Evolutionary conservation across 2,797 vertebrate species (phyloP).

Genomic region (Channallabes apus): DNA sequence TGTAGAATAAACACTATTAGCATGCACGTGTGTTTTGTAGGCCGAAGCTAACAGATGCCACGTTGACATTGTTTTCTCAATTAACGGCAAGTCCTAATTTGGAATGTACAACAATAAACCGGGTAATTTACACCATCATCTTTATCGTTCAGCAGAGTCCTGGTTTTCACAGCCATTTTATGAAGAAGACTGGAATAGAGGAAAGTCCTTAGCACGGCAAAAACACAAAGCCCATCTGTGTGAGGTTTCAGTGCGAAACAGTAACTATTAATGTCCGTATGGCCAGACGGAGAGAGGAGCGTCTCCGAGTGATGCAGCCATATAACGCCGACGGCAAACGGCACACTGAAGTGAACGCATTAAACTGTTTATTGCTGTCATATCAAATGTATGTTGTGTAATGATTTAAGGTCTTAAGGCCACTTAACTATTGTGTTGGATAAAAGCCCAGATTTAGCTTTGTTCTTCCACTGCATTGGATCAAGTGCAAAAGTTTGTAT

Average conservation of each 20-base stretch:
- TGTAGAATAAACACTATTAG: background rate
- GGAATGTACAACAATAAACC: conserved; percentile 58
- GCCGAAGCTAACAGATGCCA: conserved; percentile 68
- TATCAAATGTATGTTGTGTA: conserved; percentile 53
- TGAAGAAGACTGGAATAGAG: conserved; percentile 60
- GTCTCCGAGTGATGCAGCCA: conserved; percentile 47
- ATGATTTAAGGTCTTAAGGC: conserved; percentile 50
- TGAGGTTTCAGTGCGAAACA: conserved; percentile 59
- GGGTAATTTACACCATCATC: conserved; percentile 56
- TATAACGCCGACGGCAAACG: conserved; percentile 49
- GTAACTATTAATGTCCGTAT: conserved; percentile 72
- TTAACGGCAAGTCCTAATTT: conserved; percentile 61
- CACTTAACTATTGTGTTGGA: conserved; percentile 45
- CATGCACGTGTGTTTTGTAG: conserved; percentile 1
- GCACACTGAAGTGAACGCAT: conserved; percentile 54
- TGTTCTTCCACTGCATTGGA: conserved; percentile 5
- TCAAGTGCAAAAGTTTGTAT: background rate
- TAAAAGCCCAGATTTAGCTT: conserved; percentile 8
- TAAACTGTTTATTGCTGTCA: conserved; percentile 54
- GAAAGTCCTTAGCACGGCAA: conserved; percentile 61
- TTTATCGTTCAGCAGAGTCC: conserved; percentile 65
- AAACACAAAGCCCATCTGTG: conserved; percentile 67
- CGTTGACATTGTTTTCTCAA: conserved; percentile 51
- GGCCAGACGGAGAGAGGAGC: conserved; percentile 57
- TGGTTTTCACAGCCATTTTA: conserved; percentile 59